Conservation (phyloP, 2,113 vertebrate genomes). For the Mus spicilegus region DNA sequence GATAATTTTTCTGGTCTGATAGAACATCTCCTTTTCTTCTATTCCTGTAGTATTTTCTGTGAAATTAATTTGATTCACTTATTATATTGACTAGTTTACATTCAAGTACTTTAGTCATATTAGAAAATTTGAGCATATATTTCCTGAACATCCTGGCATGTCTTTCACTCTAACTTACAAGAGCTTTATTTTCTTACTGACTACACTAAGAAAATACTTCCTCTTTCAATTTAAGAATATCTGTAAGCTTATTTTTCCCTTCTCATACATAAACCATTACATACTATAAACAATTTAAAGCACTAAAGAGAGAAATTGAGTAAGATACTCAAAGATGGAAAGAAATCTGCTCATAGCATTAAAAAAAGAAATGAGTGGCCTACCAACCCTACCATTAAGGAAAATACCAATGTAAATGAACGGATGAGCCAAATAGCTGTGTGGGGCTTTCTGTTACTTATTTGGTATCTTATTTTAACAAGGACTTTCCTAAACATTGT, state of each 20-base stretch:
- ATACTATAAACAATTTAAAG: background rate
- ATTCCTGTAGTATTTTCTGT: background rate
- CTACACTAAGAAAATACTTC: background rate
- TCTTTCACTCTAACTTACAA: background rate
- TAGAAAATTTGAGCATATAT: background rate
- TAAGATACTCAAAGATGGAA: background rate
- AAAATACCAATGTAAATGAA: background rate
- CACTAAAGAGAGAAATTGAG: background rate
- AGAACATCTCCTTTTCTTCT: background rate
- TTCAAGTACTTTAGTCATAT: background rate
- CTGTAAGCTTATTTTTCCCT: background rate
- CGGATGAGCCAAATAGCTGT: background rate
- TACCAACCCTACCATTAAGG: background rate
- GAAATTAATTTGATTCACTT: background rate
- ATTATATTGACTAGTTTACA: background rate
- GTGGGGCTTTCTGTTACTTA: background rate
- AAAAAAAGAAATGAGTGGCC: background rate
- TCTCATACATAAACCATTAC: background rate
- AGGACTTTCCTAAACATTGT: background rate
- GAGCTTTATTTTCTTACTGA: background rate
- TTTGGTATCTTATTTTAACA: background rate
- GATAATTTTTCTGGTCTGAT: background rate
- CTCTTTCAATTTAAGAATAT: constrained; percentile 10
- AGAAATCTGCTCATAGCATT: background rate
- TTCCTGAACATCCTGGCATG: background rate